These are phyloP conservation scores for Phacellophora camtschatica DNA, from an alignment of 30 jellyfish, hydroid and myxozoan genomes.

Conservation along the genomic window DNA sequence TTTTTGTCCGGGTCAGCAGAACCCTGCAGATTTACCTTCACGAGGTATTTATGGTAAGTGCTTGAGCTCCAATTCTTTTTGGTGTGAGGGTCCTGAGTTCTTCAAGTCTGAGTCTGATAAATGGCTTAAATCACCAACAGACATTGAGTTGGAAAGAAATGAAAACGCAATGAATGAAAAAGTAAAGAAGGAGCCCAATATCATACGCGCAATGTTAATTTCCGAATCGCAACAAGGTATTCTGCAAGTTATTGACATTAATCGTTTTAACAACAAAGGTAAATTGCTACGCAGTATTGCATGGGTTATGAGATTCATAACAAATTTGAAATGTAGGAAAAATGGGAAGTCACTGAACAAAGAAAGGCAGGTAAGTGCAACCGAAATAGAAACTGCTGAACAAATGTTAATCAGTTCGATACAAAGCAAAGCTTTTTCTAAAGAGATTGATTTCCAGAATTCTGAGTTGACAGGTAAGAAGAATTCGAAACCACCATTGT, in stretches of 20 bases:
- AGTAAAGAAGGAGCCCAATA: conserved; percentile 19
- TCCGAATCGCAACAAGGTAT: not conserved
- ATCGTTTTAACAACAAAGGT: not conserved
- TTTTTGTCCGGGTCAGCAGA: conserved; percentile 22
- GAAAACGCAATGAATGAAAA: not conserved
- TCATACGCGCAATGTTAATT: conserved; percentile 31
- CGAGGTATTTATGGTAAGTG: not conserved
- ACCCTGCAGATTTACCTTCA: conserved; percentile 23
- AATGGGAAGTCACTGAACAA: too few species aligned
- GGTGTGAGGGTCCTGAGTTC: conserved; percentile 67
- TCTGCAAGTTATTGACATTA: not conserved
- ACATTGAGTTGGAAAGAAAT: not conserved
- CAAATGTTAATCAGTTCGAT: not conserved
- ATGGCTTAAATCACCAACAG: not conserved
- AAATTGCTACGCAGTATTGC: conserved; percentile 18
- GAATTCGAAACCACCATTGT: conserved; percentile 5
- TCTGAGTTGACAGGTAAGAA: not conserved
- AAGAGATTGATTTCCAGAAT: conserved; percentile 30
- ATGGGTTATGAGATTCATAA: not conserved
- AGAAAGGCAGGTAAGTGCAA: too few species aligned
- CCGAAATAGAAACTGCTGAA: too few species aligned
- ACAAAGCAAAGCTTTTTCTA: conserved; percentile 11
- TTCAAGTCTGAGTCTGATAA: not conserved
- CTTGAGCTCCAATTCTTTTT: not conserved
- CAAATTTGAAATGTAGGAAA: not conserved